Conservation (phyloP, 2,113 vertebrate species). For the Psilopogon haemacephalus region DNA sequence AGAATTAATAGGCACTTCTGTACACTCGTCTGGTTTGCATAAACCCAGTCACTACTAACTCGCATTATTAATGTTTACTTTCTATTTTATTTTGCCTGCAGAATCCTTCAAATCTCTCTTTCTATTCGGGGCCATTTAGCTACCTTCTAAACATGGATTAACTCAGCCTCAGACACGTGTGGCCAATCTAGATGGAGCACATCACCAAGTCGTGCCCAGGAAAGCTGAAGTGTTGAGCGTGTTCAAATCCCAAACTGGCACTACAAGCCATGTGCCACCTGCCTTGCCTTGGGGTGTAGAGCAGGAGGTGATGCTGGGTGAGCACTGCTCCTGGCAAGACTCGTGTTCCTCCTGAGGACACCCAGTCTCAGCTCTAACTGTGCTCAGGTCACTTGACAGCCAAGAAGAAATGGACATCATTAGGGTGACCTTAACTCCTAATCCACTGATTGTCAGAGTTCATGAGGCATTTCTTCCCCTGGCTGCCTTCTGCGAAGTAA, state of each 20-base stretch:
- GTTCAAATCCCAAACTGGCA: not conserved
- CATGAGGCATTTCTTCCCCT: slow-evolving; percentile 53
- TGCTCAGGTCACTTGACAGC: slow-evolving; percentile 19
- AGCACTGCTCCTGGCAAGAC: not conserved
- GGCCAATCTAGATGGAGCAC: not conserved
- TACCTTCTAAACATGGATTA: not conserved
- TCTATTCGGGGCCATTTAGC: not conserved
- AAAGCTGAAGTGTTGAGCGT: not conserved
- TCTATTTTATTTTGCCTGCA: not conserved
- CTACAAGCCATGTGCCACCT: not conserved
- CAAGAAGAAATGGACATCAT: slow-evolving; percentile 15
- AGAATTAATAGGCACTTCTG: slow-evolving; percentile 37
- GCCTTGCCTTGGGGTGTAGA: not conserved
- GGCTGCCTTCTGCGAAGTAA: not conserved
- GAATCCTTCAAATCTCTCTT: slow-evolving; percentile 11
- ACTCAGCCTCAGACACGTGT: not conserved
- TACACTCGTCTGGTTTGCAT: slow-evolving; percentile 33
- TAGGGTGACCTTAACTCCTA: slow-evolving; percentile 40
- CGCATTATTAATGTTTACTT: slow-evolving; percentile 11
- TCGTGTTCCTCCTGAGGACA: not conserved
- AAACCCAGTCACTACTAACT: slow-evolving; percentile 15
- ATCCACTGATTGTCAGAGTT: not conserved
- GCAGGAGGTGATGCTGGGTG: not conserved
- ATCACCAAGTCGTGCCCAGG: not conserved
- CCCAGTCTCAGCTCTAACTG: not conserved